Percentiles rank a stretch among this genome's conserved stretches.
Evolutionary conservation across 2,113 vertebrate genomes (phyloP).

Genomic region (Clinocottus analis): DNA sequence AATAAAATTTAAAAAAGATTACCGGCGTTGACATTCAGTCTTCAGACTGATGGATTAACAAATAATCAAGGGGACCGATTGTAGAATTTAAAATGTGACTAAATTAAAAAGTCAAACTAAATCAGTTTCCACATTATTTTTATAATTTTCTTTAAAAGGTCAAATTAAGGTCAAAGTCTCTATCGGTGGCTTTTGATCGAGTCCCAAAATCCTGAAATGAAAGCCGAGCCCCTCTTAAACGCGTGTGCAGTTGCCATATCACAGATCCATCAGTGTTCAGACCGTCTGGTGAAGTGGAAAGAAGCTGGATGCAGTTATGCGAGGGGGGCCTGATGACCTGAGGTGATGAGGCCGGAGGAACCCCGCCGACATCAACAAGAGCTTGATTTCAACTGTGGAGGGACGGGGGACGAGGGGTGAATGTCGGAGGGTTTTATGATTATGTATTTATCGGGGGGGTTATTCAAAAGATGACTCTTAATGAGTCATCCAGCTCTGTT

Average conservation of each 20-base stretch:
- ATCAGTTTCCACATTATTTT: neutral
- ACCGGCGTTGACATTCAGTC: too few relatives aligned
- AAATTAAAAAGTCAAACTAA: neutral
- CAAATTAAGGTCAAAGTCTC: too few relatives aligned
- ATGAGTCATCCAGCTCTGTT: conserved; percentile 17
- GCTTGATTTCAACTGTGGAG: neutral
- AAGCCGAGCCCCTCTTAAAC: too few relatives aligned
- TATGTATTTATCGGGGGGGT: too few relatives aligned
- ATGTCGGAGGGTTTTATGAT: neutral
- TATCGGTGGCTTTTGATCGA: too few relatives aligned
- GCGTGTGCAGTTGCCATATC: too few relatives aligned
- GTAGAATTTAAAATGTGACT: neutral
- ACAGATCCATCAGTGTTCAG: neutral
- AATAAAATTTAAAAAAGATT: too few relatives aligned
- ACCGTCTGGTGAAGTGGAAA: neutral
- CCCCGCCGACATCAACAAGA: neutral
- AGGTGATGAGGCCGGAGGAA: conserved; percentile 5
- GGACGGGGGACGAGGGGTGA: neutral
- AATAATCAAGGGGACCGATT: neutral
- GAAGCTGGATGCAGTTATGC: neutral
- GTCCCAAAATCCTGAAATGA: too few relatives aligned
- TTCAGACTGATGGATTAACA: neutral
- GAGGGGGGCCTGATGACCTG: conserved; percentile 1
- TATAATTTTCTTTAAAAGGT: neutral
- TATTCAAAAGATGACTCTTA: too few relatives aligned